phyloP scores from a whole-genome alignment of 2,888 invertebrate species.

The Nephrotoma guestfalica region DNA sequence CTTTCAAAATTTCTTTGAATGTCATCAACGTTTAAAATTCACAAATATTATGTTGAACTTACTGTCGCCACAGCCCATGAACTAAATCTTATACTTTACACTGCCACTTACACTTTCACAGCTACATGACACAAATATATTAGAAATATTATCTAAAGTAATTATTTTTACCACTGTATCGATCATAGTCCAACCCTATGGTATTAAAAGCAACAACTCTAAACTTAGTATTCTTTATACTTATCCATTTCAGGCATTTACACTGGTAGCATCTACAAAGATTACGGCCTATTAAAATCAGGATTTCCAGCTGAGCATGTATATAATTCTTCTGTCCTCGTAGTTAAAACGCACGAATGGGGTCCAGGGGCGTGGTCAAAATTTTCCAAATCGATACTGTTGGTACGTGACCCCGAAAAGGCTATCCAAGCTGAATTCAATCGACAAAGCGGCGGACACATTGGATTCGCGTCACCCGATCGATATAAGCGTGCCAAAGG shows the following conservation, averaged over 20 bases:
- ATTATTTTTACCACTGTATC: too few relatives aligned
- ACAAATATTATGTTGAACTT: too few relatives aligned
- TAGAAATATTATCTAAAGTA: too few relatives aligned
- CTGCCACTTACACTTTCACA: too few relatives aligned
- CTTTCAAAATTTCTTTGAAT: too few relatives aligned
- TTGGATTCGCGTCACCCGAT: slow-evolving; percentile 60
- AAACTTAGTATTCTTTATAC: too few relatives aligned
- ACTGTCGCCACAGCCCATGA: too few relatives aligned
- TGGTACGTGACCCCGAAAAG: slow-evolving; percentile 55
- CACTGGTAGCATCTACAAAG: slow-evolving; percentile 71
- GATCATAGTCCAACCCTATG: too few relatives aligned
- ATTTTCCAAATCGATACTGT: slow-evolving; percentile 51
- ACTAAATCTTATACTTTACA: too few relatives aligned
- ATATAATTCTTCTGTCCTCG: slow-evolving; percentile 57
- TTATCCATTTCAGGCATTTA: slow-evolving; percentile 40
- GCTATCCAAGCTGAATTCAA: slow-evolving; percentile 62
- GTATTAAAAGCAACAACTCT: too few relatives aligned
- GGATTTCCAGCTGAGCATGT: slow-evolving; percentile 70
- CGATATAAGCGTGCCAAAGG: slow-evolving; percentile 45
- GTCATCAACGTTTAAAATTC: too few relatives aligned
- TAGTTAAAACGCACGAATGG: slow-evolving; percentile 68
- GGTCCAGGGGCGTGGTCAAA: slow-evolving; percentile 41
- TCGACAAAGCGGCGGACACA: slow-evolving; percentile 62
- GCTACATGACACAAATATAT: too few relatives aligned
- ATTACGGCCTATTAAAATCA: slow-evolving; percentile 59